A percentile compares a stretch with the other conserved stretches of the same genome.
Conservation (phyloP, 2,797 vertebrate genomes). For the Xenops minutus region DNA sequence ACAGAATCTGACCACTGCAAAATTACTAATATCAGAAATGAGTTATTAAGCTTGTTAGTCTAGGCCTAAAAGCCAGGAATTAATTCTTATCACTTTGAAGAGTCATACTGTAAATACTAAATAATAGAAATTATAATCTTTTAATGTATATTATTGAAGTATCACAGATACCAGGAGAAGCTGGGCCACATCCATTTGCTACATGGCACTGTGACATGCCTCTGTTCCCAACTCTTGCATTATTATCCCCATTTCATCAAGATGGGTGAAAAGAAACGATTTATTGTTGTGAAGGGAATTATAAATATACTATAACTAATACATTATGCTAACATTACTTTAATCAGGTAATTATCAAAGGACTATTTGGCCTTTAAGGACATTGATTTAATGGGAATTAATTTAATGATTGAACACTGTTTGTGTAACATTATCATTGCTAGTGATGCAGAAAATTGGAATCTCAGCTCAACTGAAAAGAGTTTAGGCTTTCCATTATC, state of each 20-base stretch:
- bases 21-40: neutral
- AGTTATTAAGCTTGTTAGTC: neutral
- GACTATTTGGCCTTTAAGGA: constrained; percentile 69
- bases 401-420: constrained; percentile 71
- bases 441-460: constrained; percentile 75
- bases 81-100: neutral
- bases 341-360: constrained; percentile 68
- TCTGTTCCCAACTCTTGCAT: neutral
- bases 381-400: constrained; percentile 73
- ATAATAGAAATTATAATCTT: neutral
- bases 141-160: neutral
- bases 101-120: neutral
- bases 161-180: neutral
- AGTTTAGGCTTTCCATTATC: constrained; percentile 56
- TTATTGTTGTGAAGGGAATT: constrained; percentile 3
- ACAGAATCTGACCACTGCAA: neutral
- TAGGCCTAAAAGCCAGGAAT: neutral
- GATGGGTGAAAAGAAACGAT: neutral
- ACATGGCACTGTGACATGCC: fast-evolving
- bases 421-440: constrained; percentile 67
- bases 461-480: constrained; percentile 59
- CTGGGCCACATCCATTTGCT: neutral
- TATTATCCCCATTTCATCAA: neutral
- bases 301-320: constrained; percentile 50
- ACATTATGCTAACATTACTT: constrained; percentile 52